Base-by-base conservation (phyloP, 2,888 invertebrate species). In the Kryphioiulus occultus region DNA sequence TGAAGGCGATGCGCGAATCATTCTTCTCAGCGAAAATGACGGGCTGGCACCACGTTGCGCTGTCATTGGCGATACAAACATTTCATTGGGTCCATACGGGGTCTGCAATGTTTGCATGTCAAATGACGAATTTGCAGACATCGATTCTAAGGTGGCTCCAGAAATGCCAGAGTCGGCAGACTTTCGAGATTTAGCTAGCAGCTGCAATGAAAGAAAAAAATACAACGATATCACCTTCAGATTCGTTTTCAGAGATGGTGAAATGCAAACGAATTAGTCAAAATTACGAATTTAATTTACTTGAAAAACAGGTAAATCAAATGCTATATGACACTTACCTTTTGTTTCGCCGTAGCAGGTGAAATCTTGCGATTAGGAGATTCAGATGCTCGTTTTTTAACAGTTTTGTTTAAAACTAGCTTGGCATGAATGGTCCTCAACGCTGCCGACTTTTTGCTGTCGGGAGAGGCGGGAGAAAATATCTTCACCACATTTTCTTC, bases 11-110 rank as follows among this genome's bases (percentile, higher is more conserved):
- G 59, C 59, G 22, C 10, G 12, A 1, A 59, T 59, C 59, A 59
- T n/a, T 22, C 59, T n/a, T 17, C 32, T 4, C 84, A 35, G 32
- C 17, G 32, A 32, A 19, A 32, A 84, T 12, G 39, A 84, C 12
- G 39, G 32, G n/a, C 32, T 84, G 4, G 39, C 4, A 17, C 17
- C 44, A 59, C 68, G 12, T 78, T 47, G 85, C 17, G 85, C 68
- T 0, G 59, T 85, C 32, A 89, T 85, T 17, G 89, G 89, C 15
- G 89, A 89, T 78, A 89, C 89, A 39, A 89, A 88, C 47, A 89
- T 78, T 39, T 89, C 89, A 19, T 47, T 86, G 30, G 89, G 85
- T 22, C 89, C 88, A 19, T 86, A 86, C 12, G 89, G 89, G 22
- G 89, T 88, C 15, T 22, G 30, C 12, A 87, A 87, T n/a, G 84